phyloP scores from a whole-genome alignment of 2,888 invertebrate species.

The Ditylenchus weischeri region DNA sequence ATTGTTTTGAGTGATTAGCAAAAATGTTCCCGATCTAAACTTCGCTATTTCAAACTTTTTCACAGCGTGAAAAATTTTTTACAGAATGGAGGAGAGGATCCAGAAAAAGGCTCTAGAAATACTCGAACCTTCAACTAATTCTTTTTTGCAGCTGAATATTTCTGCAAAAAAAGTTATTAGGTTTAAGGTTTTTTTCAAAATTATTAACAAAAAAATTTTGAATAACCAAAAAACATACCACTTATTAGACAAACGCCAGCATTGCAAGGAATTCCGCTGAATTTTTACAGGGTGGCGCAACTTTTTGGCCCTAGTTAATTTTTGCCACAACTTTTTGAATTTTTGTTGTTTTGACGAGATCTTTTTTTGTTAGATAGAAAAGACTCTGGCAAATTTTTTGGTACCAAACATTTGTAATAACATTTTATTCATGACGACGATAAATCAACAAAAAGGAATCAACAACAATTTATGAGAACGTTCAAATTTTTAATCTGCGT shows the following conservation, averaged over 20 bases:
- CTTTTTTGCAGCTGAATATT: neutral
- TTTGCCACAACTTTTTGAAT: too few species aligned
- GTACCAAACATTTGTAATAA: too few species aligned
- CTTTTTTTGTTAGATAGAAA: too few species aligned
- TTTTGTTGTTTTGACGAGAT: too few species aligned
- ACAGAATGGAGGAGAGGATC: conserved; percentile 9
- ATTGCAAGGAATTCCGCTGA: conserved; percentile 5
- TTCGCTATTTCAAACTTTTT: neutral
- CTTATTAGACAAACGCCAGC: conserved; percentile 3
- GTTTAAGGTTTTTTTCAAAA: neutral
- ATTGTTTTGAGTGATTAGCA: neutral
- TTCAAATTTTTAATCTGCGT: too few species aligned
- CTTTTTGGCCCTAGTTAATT: too few species aligned
- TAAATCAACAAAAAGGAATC: too few species aligned
- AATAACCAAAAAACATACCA: neutral
- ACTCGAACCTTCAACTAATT: conserved; percentile 5
- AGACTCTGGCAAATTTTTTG: too few species aligned
- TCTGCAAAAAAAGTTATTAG: neutral
- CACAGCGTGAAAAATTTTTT: neutral
- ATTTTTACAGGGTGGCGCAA: neutral
- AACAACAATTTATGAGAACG: too few species aligned
- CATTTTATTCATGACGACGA: too few species aligned
- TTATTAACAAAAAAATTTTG: too few species aligned
- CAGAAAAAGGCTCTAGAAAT: conserved; percentile 12
- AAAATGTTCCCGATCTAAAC: conserved; percentile 4